A percentile compares a stretch with the other conserved stretches of the same genome.
Conservation (phyloP, 1,140 invertebrate genomes). For the Calycopis cecrops region DNA sequence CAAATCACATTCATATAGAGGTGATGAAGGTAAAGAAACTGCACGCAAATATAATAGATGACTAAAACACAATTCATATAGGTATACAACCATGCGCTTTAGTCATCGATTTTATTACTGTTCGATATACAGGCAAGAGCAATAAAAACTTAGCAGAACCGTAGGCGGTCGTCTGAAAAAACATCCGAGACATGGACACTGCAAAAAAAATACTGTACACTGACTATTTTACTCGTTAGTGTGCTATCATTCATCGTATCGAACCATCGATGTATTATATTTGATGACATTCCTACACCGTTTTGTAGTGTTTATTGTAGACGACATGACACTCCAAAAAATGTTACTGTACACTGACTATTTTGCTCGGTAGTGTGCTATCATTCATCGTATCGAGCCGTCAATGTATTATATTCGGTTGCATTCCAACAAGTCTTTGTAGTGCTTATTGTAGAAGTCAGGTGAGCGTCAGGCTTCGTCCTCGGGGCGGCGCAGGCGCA, state of each 20-base stretch:
- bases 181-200: not conserved
- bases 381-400: not conserved
- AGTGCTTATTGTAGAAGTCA: slow-evolving; percentile 20
- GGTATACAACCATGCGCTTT: not conserved
- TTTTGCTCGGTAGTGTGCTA: too few species aligned
- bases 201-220: too few species aligned
- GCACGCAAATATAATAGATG: too few species aligned
- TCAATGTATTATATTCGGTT: slow-evolving; percentile 2
- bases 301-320: slow-evolving; percentile 13
- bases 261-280: slow-evolving; percentile 3
- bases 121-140: slow-evolving; percentile 38
- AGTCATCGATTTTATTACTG: slow-evolving; percentile 45
- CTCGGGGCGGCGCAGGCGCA: slow-evolving; percentile 52
- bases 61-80: too few species aligned
- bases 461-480: slow-evolving; percentile 52
- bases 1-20: too few species aligned
- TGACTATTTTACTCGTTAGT: too few species aligned
- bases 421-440: not conserved
- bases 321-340: too few species aligned
- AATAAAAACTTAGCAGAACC: slow-evolving; percentile 38
- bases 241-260: not conserved
- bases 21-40: too few species aligned
- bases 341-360: too few species aligned
- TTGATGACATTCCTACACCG: not conserved
- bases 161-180: slow-evolving; percentile 31